These are phyloP conservation scores for Sialis fuliginosa DNA, from an alignment of 2,888 invertebrate species.

Conservation along the genomic window DNA sequence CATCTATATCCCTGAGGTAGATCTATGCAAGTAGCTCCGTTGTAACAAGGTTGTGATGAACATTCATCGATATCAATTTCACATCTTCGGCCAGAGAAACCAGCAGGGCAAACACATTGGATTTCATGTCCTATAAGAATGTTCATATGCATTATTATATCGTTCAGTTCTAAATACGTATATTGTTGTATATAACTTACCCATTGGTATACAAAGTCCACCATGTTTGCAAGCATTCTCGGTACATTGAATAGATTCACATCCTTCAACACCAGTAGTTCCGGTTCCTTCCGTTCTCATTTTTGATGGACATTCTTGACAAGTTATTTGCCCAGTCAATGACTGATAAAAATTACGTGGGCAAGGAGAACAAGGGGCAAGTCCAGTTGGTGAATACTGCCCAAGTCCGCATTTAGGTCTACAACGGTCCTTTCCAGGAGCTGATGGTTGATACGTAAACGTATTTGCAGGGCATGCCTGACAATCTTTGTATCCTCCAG, in stretches of 20 bases:
- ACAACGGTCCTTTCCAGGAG: conserved; percentile 64
- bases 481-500: conserved; percentile 84
- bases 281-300: conserved; percentile 72
- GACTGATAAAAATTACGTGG: conserved; percentile 87
- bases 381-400: conserved; percentile 79
- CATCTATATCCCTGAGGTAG: conserved; percentile 84
- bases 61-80: conserved; percentile 94
- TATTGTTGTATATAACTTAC: conserved; percentile 11
- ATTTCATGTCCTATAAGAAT: conserved; percentile 45
- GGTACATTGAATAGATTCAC: conserved; percentile 71
- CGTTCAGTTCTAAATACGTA: background rate
- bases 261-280: conserved; percentile 68
- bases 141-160: background rate
- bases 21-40: conserved; percentile 83
- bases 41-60: conserved; percentile 83
- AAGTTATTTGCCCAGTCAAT: conserved; percentile 63
- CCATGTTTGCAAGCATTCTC: conserved; percentile 82
- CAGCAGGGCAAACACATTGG: conserved; percentile 87
- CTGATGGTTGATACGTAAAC: conserved; percentile 83
- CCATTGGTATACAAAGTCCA: conserved; percentile 76
- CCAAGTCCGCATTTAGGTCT: conserved; percentile 80
- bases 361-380: conserved; percentile 86
- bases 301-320: conserved; percentile 79
- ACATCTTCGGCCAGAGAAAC: conserved; percentile 83
- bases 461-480: conserved; percentile 80